phyloP scores from a whole-genome alignment of 2,797 vertebrate species.

The Enteromius radiatus region DNA sequence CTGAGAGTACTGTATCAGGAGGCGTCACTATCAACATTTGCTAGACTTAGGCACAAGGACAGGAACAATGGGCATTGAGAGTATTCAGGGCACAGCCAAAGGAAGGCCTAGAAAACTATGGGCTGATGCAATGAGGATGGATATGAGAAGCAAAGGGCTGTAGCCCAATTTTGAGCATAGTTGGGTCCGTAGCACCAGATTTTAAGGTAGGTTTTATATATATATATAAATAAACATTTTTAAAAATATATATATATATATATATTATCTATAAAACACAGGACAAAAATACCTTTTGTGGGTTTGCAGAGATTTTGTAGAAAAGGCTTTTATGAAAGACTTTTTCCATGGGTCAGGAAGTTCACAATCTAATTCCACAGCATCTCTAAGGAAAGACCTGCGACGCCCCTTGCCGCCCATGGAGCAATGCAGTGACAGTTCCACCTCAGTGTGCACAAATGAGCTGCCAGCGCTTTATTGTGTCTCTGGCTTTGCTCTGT shows the following conservation, averaged over 20 bases:
- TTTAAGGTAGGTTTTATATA: too few relatives aligned
- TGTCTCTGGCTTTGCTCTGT: conserved; percentile 37
- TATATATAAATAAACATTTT: too few relatives aligned
- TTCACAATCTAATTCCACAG: conserved; percentile 45
- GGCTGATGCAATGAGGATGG: too few relatives aligned
- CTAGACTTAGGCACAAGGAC: too few relatives aligned
- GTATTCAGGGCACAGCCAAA: too few relatives aligned
- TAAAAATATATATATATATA: neutral
- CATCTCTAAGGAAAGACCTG: conserved; percentile 13
- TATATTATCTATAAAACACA: neutral
- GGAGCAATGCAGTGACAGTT: conserved; percentile 20
- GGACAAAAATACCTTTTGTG: neutral
- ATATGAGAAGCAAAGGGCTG: too few relatives aligned
- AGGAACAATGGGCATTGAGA: too few relatives aligned
- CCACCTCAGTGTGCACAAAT: conserved; percentile 41
- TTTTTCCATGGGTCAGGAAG: conserved; percentile 38
- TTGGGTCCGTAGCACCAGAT: too few relatives aligned
- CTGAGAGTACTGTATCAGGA: too few relatives aligned
- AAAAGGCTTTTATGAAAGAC: conserved; percentile 31
- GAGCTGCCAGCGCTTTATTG: conserved; percentile 35
- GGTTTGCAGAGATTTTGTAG: conserved; percentile 2
- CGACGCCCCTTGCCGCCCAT: conserved; percentile 12
- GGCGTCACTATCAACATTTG: too few relatives aligned
- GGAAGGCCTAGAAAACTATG: too few relatives aligned
- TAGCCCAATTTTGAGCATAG: too few relatives aligned